phyloP scores from a whole-genome alignment of 2,888 invertebrate genomes.

The Nemoura dubitans region DNA sequence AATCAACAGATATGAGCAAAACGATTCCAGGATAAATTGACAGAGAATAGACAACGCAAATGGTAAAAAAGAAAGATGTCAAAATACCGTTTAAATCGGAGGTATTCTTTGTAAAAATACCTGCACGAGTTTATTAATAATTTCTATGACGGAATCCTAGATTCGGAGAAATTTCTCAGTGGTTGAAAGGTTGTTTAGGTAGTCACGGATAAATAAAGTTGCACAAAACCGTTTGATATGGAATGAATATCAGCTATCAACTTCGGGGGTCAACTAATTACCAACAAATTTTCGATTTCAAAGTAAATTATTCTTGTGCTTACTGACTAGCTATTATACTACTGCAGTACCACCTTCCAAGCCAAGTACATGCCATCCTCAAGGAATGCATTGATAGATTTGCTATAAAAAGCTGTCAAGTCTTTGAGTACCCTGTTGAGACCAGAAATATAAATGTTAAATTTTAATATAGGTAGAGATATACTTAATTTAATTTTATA shows the following conservation, averaged over 20 bases:
- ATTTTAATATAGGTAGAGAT: neutral
- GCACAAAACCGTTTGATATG: neutral
- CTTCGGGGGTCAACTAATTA: too few relatives aligned
- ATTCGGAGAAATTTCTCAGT: neutral
- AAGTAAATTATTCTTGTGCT: too few relatives aligned
- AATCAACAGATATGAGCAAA: slow-evolving; percentile 23
- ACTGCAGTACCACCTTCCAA: too few relatives aligned
- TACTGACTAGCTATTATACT: too few relatives aligned
- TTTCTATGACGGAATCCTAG: slow-evolving; percentile 21
- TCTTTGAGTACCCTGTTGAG: neutral
- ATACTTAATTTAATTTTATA: neutral
- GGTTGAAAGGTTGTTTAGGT: neutral
- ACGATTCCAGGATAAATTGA: slow-evolving; percentile 2
- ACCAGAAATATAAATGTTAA: neutral
- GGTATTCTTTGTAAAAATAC: slow-evolving; percentile 24
- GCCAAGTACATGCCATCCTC: too few relatives aligned
- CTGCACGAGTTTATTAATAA: slow-evolving; percentile 27
- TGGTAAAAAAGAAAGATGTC: neutral
- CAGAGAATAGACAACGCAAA: neutral
- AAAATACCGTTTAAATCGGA: slow-evolving; percentile 27
- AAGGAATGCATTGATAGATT: too few relatives aligned
- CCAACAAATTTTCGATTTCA: too few relatives aligned
- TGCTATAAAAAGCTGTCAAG: too few relatives aligned
- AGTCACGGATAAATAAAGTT: neutral
- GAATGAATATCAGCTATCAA: neutral